These are phyloP conservation scores for Saxidomus purpurata DNA, from an alignment of 1,140 invertebrate species.

Conservation along the genomic window DNA sequence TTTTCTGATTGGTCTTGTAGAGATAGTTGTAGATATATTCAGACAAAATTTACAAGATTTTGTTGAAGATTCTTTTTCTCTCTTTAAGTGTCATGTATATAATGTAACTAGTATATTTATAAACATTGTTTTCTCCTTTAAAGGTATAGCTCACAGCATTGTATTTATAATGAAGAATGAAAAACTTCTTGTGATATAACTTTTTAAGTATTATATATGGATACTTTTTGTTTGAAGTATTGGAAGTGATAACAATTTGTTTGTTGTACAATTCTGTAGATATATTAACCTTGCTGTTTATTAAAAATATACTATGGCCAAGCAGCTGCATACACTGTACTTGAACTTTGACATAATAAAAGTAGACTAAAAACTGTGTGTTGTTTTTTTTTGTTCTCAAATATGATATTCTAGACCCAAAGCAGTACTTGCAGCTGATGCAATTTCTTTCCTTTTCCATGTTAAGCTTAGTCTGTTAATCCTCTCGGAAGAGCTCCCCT, in stretches of 20 bases:
- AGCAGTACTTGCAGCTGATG: no score
- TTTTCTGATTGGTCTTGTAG: neutral
- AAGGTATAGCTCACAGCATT: neutral
- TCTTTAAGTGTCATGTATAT: neutral
- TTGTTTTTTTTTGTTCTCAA: neutral
- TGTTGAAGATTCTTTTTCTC: neutral
- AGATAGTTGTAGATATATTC: neutral
- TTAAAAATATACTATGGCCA: neutral
- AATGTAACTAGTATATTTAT: neutral
- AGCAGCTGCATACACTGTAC: conserved; percentile 65
- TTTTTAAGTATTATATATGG: conserved; percentile 25
- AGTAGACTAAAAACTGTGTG: neutral
- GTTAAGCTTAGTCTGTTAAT: no score
- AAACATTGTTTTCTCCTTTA: neutral
- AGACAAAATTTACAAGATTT: conserved; percentile 8
- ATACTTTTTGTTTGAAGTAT: neutral
- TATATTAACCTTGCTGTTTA: neutral
- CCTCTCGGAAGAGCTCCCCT: no score
- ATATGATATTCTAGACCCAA: no score
- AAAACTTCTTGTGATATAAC: neutral
- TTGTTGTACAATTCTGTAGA: conserved; percentile 24
- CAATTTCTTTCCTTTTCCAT: no score
- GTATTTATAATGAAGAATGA: neutral
- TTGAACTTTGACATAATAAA: conserved; percentile 58
- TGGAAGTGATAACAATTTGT: neutral